Conservation (phyloP, 2,888 invertebrate genomes). For the Bibio marci region DNA sequence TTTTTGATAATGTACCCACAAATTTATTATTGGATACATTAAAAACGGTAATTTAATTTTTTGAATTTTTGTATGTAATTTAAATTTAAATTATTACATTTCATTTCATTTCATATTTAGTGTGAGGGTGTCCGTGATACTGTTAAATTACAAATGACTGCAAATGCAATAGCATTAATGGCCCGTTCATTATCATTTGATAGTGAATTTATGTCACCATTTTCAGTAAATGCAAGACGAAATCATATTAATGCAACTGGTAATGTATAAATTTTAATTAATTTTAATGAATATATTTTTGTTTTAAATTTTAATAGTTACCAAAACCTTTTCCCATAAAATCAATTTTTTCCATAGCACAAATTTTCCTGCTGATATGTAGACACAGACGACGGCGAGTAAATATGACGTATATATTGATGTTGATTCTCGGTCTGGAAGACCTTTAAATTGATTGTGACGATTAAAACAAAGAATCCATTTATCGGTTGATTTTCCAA, state of each 20-base stretch:
- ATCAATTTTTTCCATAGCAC: no score
- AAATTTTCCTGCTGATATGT: no score
- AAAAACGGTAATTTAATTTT: slow-evolving; percentile 35
- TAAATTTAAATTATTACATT: background rate
- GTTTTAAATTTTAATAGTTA: no score
- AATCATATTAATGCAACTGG: slow-evolving; percentile 88
- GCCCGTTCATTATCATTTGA: slow-evolving; percentile 89
- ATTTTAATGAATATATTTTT: no score
- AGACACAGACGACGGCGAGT: no score
- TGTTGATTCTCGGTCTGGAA: no score
- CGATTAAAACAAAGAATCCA: no score
- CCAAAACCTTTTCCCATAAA: no score
- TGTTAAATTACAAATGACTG: slow-evolving; percentile 68
- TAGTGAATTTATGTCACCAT: slow-evolving; percentile 88
- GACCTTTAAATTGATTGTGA: no score
- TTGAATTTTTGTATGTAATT: background rate
- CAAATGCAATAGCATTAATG: slow-evolving; percentile 90
- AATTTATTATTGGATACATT: slow-evolving; percentile 76
- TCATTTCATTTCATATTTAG: slow-evolving; percentile 15
- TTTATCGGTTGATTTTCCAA: no score
- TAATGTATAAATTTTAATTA: slow-evolving; percentile 19
- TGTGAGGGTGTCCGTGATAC: slow-evolving; percentile 55
- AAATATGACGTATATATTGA: no score
- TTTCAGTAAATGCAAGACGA: slow-evolving; percentile 80
- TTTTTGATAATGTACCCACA: slow-evolving; percentile 95